Percentiles rank a stretch among this genome's conserved stretches.
These are phyloP conservation scores for Polymixis lichenea DNA, from an alignment of 2,888 invertebrate genomes.

Conservation along the genomic window DNA sequence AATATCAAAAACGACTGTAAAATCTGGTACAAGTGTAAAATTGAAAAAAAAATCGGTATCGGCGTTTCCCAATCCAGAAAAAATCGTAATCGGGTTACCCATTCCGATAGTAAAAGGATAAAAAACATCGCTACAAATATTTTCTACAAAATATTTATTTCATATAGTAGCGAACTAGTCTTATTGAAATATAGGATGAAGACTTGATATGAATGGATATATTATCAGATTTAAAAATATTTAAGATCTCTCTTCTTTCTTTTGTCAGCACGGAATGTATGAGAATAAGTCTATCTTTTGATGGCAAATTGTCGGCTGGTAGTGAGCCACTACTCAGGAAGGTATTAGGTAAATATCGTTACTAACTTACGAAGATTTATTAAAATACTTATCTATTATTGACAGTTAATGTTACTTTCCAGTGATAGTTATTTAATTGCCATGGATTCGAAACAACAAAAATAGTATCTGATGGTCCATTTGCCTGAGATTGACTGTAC, in stretches of 20 bases:
- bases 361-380: too few species aligned
- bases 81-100: slow-evolving; percentile 2
- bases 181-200: slow-evolving; percentile 13
- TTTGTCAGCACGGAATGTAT: neutral
- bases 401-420: neutral
- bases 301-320: too few species aligned
- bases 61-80: neutral
- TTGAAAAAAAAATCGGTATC: neutral
- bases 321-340: too few species aligned
- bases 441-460: neutral
- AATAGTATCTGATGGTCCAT: too few species aligned
- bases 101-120: neutral
- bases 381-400: neutral
- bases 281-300: neutral
- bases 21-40: neutral
- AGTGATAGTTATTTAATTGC: neutral
- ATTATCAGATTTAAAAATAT: neutral
- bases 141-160: slow-evolving; percentile 1
- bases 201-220: slow-evolving; percentile 2
- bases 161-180: neutral
- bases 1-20: neutral
- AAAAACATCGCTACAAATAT: neutral
- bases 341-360: too few species aligned
- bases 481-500: neutral
- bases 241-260: neutral